Base-by-base conservation (phyloP, 2,797 vertebrate species). In the Diceros bicornis region DNA sequence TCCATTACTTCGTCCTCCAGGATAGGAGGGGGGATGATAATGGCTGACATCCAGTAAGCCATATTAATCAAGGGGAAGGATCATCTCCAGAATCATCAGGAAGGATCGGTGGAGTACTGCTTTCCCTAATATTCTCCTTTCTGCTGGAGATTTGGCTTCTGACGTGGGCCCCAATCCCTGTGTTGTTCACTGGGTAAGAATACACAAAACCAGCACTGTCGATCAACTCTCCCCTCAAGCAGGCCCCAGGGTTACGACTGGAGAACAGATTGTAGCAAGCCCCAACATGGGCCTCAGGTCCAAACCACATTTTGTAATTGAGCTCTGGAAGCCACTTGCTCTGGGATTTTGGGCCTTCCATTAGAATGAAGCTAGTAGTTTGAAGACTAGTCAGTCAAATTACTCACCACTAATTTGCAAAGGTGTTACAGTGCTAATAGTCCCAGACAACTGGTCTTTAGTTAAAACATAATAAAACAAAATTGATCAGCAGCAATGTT, bases 381-480 rank as follows among this genome's bases (percentile, higher is more conserved):
- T 86, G 17, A 78, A 85, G 83, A 57, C 55, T 32, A 89, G 47
- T 94, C 16, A 44, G 1, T 21, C 41, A 41, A 4, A 81, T n/a
- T 27, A 7, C 41, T 74, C 34, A 68, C n/a, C 6, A 68, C 25
- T 47, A 82, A 91, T 77, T 68, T 87, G 27, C 7, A 68, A 96
- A 94, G 4, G 2, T 32, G 11, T 74, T 11, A 8, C 29, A 62
- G 4, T 68, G 17, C 29, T 85, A 87, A 82, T 2, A 84, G 17
- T 79, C 25, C 57, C 47, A 82, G 37, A 69, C 44, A 78, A 89
- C 21, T 6, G 29, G 12, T 27, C 29, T 74, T 95, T n/a, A 84
- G 64, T 17, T 72, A 57, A 93, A 89, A 69, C 8, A 87, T 16
- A 84, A 75, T 66, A 79, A 83, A 93, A 32, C 9, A 69, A 91